Conservation (phyloP, 2,888 invertebrate species). For the Liodrosophila aerea region DNA sequence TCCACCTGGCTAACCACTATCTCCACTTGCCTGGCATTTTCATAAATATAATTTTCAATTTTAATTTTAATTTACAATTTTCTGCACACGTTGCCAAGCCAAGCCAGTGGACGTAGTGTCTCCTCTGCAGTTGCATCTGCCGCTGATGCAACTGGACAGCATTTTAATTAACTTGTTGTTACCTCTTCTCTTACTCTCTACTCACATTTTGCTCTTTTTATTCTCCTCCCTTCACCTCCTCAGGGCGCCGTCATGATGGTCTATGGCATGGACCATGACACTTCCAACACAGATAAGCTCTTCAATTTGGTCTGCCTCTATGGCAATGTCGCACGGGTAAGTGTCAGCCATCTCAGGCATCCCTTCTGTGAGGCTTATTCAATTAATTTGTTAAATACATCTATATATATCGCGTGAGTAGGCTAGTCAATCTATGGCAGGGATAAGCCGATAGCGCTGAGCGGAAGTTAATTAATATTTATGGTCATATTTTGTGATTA, state of each 20-base stretch:
- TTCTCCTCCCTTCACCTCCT: slow-evolving; percentile 65
- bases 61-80: slow-evolving; percentile 49
- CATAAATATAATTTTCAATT: slow-evolving; percentile 51
- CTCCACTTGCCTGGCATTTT: slow-evolving; percentile 12
- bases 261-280: slow-evolving; percentile 96
- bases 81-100: slow-evolving; percentile 34
- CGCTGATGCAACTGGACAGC: slow-evolving; percentile 35
- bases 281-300: slow-evolving; percentile 96
- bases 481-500: background rate
- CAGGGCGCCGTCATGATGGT: slow-evolving; percentile 98
- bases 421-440: slow-evolving; percentile 7
- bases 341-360: slow-evolving; percentile 64
- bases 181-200: slow-evolving; percentile 11
- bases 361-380: background rate
- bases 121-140: slow-evolving; percentile 15
- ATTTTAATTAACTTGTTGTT: slow-evolving; percentile 61
- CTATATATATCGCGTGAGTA: slow-evolving; percentile 11
- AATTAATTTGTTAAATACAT: slow-evolving; percentile 39
- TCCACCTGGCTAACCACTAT: slow-evolving; percentile 8
- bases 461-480: slow-evolving; percentile 26
- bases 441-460: slow-evolving; percentile 8
- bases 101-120: slow-evolving; percentile 21
- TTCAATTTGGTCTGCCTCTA: slow-evolving; percentile 99
- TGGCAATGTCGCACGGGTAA: slow-evolving; percentile 98
- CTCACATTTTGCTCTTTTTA: slow-evolving; percentile 1